A percentile compares a stretch with the other conserved stretches of the same genome.
phyloP scores from a whole-genome alignment of 2,113 vertebrate genomes.

The Lathamus discolor region DNA sequence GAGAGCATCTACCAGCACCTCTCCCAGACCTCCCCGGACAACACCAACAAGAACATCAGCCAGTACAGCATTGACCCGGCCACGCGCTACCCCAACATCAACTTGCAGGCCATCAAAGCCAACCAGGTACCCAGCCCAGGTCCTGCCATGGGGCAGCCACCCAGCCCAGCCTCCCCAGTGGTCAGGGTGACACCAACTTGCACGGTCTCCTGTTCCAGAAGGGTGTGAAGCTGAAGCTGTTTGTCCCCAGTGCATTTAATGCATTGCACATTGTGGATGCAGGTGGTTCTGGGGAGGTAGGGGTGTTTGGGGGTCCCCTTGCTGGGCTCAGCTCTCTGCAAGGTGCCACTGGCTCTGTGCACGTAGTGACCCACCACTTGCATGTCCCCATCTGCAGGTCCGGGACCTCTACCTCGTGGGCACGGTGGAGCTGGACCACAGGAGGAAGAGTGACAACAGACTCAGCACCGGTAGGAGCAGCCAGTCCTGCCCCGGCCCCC shows the following conservation, averaged over 20 bases:
- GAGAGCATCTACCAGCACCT: slow-evolving; percentile 92
- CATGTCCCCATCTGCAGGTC: slow-evolving; percentile 50
- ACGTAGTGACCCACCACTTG: not conserved
- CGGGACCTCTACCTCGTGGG: slow-evolving; percentile 79
- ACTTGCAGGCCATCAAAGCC: slow-evolving; percentile 80
- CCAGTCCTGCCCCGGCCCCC: not conserved
- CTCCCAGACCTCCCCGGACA: slow-evolving; percentile 92
- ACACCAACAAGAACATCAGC: slow-evolving; percentile 86
- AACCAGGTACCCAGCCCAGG: slow-evolving; percentile 77
- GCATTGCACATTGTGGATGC: rapidly evolving
- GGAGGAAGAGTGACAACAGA: slow-evolving; percentile 27
- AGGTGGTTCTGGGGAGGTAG: no score
- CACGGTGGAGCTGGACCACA: slow-evolving; percentile 50
- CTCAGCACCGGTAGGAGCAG: slow-evolving; percentile 21
- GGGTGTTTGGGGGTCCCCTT: not conserved
- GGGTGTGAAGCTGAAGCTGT: not conserved
- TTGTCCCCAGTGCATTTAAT: not conserved
- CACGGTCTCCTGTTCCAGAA: rapidly evolving
- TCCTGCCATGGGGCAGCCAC: not conserved
- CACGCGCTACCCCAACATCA: slow-evolving; percentile 89
- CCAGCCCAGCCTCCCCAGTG: not conserved
- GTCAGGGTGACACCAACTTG: not conserved
- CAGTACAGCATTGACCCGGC: slow-evolving; percentile 87
- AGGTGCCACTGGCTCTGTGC: not conserved
- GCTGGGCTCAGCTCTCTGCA: rapidly evolving